Evolutionary conservation across 2,888 invertebrate species (phyloP).

Genomic region (Zelleria hepariella): DNA sequence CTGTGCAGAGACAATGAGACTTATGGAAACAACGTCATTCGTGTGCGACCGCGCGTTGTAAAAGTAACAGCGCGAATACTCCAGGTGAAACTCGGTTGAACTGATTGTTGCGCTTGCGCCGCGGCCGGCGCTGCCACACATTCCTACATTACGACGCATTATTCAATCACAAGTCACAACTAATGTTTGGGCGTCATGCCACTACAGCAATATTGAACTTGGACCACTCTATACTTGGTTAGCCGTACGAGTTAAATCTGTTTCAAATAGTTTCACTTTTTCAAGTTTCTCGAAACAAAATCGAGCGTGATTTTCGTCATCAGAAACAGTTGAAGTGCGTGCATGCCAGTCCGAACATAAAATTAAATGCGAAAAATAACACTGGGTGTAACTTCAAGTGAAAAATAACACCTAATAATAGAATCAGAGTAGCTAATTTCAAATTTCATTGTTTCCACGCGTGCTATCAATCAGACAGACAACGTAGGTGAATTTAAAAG

Average conservation of each 20-base stretch:
- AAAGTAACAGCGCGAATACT: slow-evolving; percentile 70
- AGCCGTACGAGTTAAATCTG: not conserved
- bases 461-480: not conserved
- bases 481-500: not conserved
- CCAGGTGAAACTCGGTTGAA: slow-evolving; percentile 67
- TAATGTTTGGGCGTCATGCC: not conserved
- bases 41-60: slow-evolving; percentile 68
- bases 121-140: slow-evolving; percentile 40
- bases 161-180: slow-evolving; percentile 22
- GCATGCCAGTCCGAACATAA: too few species aligned
- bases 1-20: slow-evolving; percentile 53
- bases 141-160: slow-evolving; percentile 42
- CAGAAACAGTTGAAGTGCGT: not conserved
- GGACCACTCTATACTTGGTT: not conserved
- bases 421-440: not conserved
- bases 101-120: slow-evolving; percentile 40
- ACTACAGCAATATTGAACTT: not conserved
- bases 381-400: not conserved
- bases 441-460: not conserved
- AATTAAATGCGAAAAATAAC: too few species aligned
- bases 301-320: not conserved
- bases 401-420: not conserved
- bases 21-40: slow-evolving; percentile 67
- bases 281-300: not conserved
- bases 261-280: not conserved